phyloP scores from a whole-genome alignment of 1,140 invertebrate species.

The Chlorops oryzae region DNA sequence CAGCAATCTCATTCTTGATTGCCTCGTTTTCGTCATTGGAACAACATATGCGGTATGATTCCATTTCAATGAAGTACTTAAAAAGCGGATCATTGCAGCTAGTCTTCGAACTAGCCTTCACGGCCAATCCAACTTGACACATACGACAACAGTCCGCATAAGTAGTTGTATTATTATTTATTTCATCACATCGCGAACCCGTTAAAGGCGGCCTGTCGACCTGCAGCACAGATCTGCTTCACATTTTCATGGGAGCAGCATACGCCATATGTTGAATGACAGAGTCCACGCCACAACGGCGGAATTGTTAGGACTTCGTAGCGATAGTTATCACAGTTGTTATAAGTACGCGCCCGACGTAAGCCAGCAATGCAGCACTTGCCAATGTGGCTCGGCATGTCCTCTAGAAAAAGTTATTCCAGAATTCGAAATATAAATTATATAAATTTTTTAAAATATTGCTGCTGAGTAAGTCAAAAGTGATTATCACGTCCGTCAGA shows the following conservation, averaged over 20 bases:
- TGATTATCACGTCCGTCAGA: too few species aligned
- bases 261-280: conserved; percentile 37
- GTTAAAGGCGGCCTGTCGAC: conserved; percentile 33
- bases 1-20: not conserved
- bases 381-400: conserved; percentile 33
- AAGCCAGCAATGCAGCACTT: conserved; percentile 38
- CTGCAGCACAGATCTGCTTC: conserved; percentile 29
- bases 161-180: conserved; percentile 19
- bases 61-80: conserved; percentile 31
- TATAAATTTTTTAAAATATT: not conserved
- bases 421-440: conserved; percentile 1
- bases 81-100: conserved; percentile 33
- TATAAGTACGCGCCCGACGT: conserved; percentile 22
- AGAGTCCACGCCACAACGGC: conserved; percentile 34
- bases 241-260: conserved; percentile 35
- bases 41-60: conserved; percentile 38
- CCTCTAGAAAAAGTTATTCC: conserved; percentile 9
- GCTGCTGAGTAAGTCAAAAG: too few species aligned
- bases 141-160: conserved; percentile 37
- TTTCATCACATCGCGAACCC: conserved; percentile 25
- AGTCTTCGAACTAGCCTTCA: conserved; percentile 35
- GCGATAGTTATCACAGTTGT: conserved; percentile 24
- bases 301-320: conserved; percentile 24
- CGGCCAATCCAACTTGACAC: conserved; percentile 41
- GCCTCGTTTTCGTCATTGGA: conserved; percentile 1